Base-by-base conservation (phyloP, 2,797 vertebrate species). In the Rhynchonycteris naso region DNA sequence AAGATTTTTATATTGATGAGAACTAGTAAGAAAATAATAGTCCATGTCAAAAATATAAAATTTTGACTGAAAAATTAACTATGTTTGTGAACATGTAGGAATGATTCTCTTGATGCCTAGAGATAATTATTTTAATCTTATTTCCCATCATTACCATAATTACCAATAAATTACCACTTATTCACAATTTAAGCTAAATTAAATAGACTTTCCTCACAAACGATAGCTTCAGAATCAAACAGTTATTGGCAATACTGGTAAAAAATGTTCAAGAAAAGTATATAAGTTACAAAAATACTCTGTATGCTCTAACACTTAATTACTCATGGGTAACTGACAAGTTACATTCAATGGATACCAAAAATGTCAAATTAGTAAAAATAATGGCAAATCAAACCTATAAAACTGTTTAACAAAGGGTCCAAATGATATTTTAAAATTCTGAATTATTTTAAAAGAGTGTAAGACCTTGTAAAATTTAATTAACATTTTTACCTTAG, bases 161-260 rank as follows among this genome's bases (percentile, higher is more conserved):
- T 89, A 95, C 28, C 76, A 92, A 83, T 88, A 93, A 97, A 68
- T 59, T 72, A 96, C 6, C 35, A 93, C 95, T 76, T 54, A 92
- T 65, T 75, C 33, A 86, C 96, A 96, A 82, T 22, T 91, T 79
- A 79, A 94, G 84, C 90, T 95, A 96, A 96, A 81, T 79, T 43
- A 88, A 30, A 91, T 59, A 93, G 2, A 22, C 38, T 79, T 82
- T 91, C 85, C 56, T 93, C 89, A 54, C 10, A 83, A 88, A 71
- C 1, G 65, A 35, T n/a, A 86, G 59, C 78, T 90, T 96, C 59
- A 90, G 33, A 88, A 85, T 78, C n/a, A 91, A 88, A 65, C 35
- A 94, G 63, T 82, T 96, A 95, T 24, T 88, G n/a, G 18, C 63
- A 90, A 93, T 38, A 66, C 15, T 79, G 16, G 16, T 68, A 93